phyloP scores from a whole-genome alignment of 2,113 vertebrate genomes.

The Seriola quinqueradiata region DNA sequence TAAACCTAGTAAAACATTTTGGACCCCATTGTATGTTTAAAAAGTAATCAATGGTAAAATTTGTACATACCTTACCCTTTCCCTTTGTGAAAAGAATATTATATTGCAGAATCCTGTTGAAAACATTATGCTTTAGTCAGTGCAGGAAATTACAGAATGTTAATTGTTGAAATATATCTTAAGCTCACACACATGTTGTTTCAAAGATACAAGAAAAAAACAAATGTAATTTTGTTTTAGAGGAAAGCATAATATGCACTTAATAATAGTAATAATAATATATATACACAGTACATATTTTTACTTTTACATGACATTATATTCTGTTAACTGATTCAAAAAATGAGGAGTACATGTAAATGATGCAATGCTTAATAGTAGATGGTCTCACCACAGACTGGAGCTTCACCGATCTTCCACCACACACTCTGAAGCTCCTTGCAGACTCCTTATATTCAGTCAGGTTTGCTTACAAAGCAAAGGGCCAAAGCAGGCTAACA shows the following conservation, averaged over 20 bases:
- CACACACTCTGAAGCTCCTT: slow-evolving; percentile 29
- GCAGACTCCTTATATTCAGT: slow-evolving; percentile 55
- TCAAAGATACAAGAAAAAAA: neutral
- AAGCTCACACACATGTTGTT: neutral
- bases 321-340: neutral
- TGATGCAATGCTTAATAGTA: neutral
- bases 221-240: neutral
- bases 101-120: slow-evolving; percentile 49
- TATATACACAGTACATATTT: too few relatives aligned
- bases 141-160: neutral
- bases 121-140: neutral
- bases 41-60: neutral
- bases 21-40: neutral
- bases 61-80: slow-evolving; percentile 40
- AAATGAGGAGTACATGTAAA: neutral
- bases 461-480: slow-evolving; percentile 57
- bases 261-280: neutral
- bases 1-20: neutral
- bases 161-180: neutral
- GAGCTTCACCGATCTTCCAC: slow-evolving; percentile 41
- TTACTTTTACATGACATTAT: neutral
- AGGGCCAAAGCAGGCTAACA: slow-evolving; percentile 4
- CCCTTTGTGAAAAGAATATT: slow-evolving; percentile 30
- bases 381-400: slow-evolving; percentile 59
- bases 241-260: neutral